These are phyloP conservation scores for Phaonia tiefii DNA, from an alignment of 2,888 invertebrate species.

Conservation along the genomic window DNA sequence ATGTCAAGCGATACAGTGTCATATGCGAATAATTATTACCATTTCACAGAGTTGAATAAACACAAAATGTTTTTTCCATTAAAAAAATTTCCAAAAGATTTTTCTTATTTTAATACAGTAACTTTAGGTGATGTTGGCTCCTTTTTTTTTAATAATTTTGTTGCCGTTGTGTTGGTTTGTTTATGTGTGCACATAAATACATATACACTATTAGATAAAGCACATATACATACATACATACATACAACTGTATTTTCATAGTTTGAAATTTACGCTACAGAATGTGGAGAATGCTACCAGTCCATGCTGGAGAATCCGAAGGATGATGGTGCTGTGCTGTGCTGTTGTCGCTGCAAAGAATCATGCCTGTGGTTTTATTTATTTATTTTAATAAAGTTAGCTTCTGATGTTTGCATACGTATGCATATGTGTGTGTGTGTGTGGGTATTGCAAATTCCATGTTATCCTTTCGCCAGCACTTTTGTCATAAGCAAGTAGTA, in stretches of 20 bases:
- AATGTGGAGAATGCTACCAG: conserved; percentile 28
- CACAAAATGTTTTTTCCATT: conserved; percentile 16
- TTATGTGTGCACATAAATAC: background rate
- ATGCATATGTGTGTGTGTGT: conserved; percentile 32
- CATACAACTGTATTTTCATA: conserved; percentile 34
- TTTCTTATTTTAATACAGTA: conserved; percentile 22
- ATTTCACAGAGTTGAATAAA: conserved; percentile 17
- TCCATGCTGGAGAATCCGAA: conserved; percentile 3
- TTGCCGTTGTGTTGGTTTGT: background rate
- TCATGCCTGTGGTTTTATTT: conserved; percentile 67
- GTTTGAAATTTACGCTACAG: conserved; percentile 35
- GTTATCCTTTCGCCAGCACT: conserved; percentile 48
- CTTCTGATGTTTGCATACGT: conserved; percentile 56
- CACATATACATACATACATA: background rate
- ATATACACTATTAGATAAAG: background rate
- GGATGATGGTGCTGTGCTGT: conserved; percentile 27
- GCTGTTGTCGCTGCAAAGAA: conserved; percentile 48
- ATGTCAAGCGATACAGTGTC: no score
- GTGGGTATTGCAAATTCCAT: conserved; percentile 33
- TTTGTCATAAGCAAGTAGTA: conserved; percentile 32
- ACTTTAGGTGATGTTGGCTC: background rate
- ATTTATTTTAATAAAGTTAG: conserved; percentile 66
- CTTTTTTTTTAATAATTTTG: conserved; percentile 18
- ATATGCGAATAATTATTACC: background rate
- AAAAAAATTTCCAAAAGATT: conserved; percentile 22